Evolutionary conservation across 2,113 vertebrate genomes (phyloP), one percentile per base, ranked within the genome.

Genomic region (Zingel zingel): DNA sequence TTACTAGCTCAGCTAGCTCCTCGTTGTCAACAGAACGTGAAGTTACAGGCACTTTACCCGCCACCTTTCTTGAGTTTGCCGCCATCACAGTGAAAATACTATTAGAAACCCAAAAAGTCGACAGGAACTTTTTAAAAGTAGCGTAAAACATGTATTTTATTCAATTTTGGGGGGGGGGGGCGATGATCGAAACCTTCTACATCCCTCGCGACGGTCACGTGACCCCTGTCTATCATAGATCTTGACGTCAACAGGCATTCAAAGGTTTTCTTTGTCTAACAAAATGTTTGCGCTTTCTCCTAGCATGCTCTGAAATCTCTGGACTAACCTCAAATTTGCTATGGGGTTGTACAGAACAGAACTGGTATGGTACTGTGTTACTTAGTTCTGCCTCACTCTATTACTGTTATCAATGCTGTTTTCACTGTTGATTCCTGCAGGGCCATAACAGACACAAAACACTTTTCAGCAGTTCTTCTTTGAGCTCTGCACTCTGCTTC

Each of bases 371-470:
- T 59, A 2, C 56, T 57, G 50, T 65, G 50, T 65, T 11, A 6
- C 2, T 92, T 84, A 19, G 86, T 77, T 77, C 71, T 77, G 86
- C 62, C 43, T 53, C 57, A 0, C 57, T 76, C 2, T 14, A 50
- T 76, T 81, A 48, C 23, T 68, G 0, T 27, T 13, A 45, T 88
- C 74, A 86, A 25, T 66, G 86, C 23, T 61, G n/a, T 21, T 65
- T 30, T 59, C 36, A 62, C 36, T 74, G 25, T 57, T 21, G 30
- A 12, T 13, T 1, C 58, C 5, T 33, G 21, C 4, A 33, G n/a
- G 4, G 15, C 30, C 5, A 18, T 16, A 12, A 23, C 1, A 1
- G 3, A 0, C 25, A 39, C 25, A 45, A n/a, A n/a, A 65, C 63
- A 11, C 18, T 25, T 21, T 43, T 18, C 48, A 58, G 25, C 13